Conservation (phyloP, 1,140 invertebrate species). For the Brachionus paranguensis region DNA sequence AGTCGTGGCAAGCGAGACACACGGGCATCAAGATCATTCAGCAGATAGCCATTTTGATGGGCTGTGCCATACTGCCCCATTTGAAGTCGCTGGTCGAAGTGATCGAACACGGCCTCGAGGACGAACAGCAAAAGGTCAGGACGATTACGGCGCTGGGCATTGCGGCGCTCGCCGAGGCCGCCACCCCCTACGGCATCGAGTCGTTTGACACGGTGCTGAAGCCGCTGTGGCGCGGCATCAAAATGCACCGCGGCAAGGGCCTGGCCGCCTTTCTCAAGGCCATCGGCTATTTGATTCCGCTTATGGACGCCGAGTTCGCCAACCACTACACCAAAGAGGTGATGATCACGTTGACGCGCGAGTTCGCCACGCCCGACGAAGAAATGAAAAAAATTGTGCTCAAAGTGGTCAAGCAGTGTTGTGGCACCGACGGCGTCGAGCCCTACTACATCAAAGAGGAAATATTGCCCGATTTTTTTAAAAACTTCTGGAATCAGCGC, state of each 20-base stretch:
- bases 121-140: conserved; percentile 71
- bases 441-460: conserved; percentile 98
- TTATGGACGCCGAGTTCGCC: conserved; percentile 99
- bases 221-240: conserved; percentile 97
- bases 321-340: conserved; percentile 99
- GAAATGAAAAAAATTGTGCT: conserved; percentile 99
- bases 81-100: conserved; percentile 96
- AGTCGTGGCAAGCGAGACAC: conserved; percentile 98
- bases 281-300: conserved; percentile 95
- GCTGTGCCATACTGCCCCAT: conserved; percentile 97
- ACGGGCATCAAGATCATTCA: conserved; percentile 99
- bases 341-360: conserved; percentile 96
- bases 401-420: conserved; percentile 99
- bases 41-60: conserved; percentile 99
- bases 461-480: conserved; percentile 96
- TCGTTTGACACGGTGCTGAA: conserved; percentile 98
- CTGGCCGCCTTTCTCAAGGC: conserved; percentile 97
- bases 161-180: conserved; percentile 87
- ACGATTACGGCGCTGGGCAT: conserved; percentile 98
- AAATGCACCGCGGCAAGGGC: conserved; percentile 94
- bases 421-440: conserved; percentile 98
- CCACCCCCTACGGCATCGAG: conserved; percentile 98
- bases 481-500: conserved; percentile 99
- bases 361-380: conserved; percentile 98
- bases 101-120: conserved; percentile 85